Conservation (phyloP, 1,140 invertebrate genomes). For the Belonocnema kinseyi region DNA sequence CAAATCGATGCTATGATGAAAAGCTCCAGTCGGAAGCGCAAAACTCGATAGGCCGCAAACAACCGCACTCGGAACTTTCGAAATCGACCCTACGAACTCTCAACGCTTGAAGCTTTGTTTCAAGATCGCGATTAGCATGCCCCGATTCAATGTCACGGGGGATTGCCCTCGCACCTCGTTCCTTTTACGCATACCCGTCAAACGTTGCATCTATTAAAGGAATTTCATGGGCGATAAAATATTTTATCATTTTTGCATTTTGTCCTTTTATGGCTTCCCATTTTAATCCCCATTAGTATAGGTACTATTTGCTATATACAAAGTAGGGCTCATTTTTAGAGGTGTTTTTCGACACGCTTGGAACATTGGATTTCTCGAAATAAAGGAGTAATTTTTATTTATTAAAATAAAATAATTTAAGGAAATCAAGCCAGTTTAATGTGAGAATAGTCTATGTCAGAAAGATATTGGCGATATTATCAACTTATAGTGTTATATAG, state of each 20-base stretch:
- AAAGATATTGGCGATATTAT: too few species aligned
- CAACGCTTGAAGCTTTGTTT: slow-evolving; percentile 27
- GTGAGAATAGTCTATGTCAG: too few species aligned
- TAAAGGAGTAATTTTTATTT: too few species aligned
- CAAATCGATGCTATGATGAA: slow-evolving; percentile 29
- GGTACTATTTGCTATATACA: background rate
- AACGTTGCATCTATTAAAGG: slow-evolving; percentile 23
- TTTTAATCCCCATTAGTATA: background rate
- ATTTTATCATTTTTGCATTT: slow-evolving; percentile 25
- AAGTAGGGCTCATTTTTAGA: background rate
- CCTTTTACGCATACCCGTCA: slow-evolving; percentile 22
- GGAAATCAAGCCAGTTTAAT: too few species aligned
- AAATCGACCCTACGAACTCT: slow-evolving; percentile 26
- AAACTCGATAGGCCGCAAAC: slow-evolving; percentile 30
- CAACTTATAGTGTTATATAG: too few species aligned
- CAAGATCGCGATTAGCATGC: slow-evolving; percentile 31
- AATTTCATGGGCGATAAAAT: slow-evolving; percentile 22
- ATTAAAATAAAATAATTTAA: too few species aligned
- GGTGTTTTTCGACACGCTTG: too few species aligned
- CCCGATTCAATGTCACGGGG: slow-evolving; percentile 27
- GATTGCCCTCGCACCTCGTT: slow-evolving; percentile 29
- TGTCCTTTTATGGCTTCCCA: background rate
- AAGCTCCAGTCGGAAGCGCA: slow-evolving; percentile 30
- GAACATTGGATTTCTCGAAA: too few species aligned
- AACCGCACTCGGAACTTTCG: slow-evolving; percentile 27